Conservation (phyloP, 2,113 vertebrate genomes). For the Microtus pennsylvanicus region DNA sequence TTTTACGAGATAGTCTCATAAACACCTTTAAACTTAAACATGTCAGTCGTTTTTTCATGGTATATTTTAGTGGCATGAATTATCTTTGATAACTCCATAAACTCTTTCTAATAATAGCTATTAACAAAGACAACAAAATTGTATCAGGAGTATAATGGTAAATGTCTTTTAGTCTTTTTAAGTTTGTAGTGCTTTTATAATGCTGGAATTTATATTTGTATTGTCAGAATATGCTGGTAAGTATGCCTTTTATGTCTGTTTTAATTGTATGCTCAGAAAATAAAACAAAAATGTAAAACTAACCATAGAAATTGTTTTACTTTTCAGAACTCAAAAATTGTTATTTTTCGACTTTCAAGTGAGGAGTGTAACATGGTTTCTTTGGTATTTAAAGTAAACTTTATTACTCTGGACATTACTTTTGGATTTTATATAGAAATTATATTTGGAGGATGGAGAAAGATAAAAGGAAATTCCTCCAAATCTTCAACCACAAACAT, state of each 20-base stretch:
- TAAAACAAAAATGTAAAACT: conserved; percentile 58
- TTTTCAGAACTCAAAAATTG: conserved; percentile 50
- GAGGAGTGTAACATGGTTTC: not conserved
- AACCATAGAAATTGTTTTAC: conserved; percentile 51
- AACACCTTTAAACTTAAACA: not conserved
- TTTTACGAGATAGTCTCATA: not conserved
- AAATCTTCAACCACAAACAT: conserved; percentile 86
- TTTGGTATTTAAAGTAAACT: conserved; percentile 68
- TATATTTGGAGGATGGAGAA: conserved; percentile 22
- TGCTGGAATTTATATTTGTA: conserved; percentile 59
- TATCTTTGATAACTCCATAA: conserved; percentile 47
- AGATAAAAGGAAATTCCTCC: conserved; percentile 64
- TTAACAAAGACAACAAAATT: conserved; percentile 39
- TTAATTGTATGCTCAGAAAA: conserved; percentile 59
- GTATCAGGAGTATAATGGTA: conserved; percentile 32
- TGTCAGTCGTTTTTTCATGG: conserved; percentile 28
- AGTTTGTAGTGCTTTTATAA: conserved; percentile 44
- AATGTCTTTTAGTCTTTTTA: conserved; percentile 41
- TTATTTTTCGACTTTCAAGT: conserved; percentile 19
- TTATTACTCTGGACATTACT: conserved; percentile 49
- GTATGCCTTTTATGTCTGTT: conserved; percentile 18
- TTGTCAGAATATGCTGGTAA: not conserved
- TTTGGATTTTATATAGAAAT: conserved; percentile 66
- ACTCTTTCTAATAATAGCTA: conserved; percentile 57
- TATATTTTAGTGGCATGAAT: conserved; percentile 40